Conservation (phyloP, 2,888 invertebrate species). For the Gortyna flavago region DNA sequence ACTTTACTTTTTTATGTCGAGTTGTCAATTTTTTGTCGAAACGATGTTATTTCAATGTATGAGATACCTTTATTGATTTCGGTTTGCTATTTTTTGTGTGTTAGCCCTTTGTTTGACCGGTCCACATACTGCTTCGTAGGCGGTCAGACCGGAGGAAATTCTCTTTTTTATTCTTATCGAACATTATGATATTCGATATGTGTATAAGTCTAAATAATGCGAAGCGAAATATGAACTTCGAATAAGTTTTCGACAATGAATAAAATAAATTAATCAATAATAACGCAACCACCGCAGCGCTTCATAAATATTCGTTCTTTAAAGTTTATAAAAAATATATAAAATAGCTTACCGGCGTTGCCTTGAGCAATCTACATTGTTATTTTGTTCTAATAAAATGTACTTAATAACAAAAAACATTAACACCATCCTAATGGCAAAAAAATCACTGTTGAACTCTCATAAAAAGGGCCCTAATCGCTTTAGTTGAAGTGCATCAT, state of each 20-base stretch:
- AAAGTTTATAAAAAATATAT: background rate
- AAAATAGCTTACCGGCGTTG: background rate
- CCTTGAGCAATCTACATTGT: background rate
- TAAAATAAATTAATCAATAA: background rate
- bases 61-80: conserved; percentile 61
- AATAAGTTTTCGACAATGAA: conserved; percentile 3
- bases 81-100: conserved; percentile 61
- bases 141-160: conserved; percentile 32
- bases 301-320: background rate
- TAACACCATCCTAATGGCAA: conserved; percentile 36
- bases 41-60: conserved; percentile 53
- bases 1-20: conserved; percentile 58
- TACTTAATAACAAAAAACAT: conserved; percentile 37
- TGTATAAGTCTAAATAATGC: conserved; percentile 47
- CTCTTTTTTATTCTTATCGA: conserved; percentile 45
- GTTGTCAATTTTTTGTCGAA: conserved; percentile 59
- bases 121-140: conserved; percentile 54
- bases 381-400: conserved; percentile 33
- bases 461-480: conserved; percentile 61
- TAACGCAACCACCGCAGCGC: background rate
- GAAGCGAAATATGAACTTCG: conserved; percentile 15
- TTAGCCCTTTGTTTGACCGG: conserved; percentile 59
- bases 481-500: conserved; percentile 59
- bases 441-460: conserved; percentile 44
- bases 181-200: conserved; percentile 51